Percentiles rank a stretch among this genome's conserved stretches.
phyloP scores from a whole-genome alignment of 2,113 vertebrate species.

The Xiphorhynchus elegans region DNA sequence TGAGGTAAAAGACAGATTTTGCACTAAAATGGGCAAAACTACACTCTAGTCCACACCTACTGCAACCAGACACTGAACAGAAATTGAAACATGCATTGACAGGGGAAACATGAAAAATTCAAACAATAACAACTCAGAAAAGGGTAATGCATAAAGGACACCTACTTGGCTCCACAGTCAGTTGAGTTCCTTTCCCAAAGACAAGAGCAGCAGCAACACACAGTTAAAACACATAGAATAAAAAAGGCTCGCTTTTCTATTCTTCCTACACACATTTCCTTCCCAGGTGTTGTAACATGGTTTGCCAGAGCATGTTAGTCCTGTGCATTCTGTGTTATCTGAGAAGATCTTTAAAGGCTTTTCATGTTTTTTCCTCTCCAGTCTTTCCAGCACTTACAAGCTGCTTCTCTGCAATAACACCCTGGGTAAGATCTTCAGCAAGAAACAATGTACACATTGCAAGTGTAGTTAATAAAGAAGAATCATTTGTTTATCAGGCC shows the following conservation, averaged over 20 bases:
- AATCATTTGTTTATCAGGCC: not conserved
- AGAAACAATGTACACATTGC: not conserved
- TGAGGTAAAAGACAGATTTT: not conserved
- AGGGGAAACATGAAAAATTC: not conserved
- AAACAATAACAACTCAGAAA: not conserved
- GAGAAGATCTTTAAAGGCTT: not conserved
- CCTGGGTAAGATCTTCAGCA: not conserved
- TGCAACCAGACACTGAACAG: not conserved
- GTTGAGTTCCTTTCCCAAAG: constrained; percentile 9
- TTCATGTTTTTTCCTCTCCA: not conserved
- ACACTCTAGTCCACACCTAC: not conserved
- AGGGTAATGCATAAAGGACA: not conserved
- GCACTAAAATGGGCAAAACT: not conserved
- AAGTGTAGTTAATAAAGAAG: not conserved
- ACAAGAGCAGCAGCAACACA: not conserved
- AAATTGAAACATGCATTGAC: not conserved
- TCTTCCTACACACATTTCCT: not conserved
- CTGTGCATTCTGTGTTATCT: not conserved
- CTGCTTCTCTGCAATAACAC: not conserved
- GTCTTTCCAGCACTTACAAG: not conserved
- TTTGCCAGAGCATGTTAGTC: not conserved
- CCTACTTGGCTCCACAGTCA: constrained; percentile 12
- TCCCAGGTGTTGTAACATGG: not conserved
- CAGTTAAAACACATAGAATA: not conserved
- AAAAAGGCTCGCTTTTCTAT: not conserved